Conservation (phyloP, 2,113 vertebrate genomes). For the Crotophaga sulcirostris region DNA sequence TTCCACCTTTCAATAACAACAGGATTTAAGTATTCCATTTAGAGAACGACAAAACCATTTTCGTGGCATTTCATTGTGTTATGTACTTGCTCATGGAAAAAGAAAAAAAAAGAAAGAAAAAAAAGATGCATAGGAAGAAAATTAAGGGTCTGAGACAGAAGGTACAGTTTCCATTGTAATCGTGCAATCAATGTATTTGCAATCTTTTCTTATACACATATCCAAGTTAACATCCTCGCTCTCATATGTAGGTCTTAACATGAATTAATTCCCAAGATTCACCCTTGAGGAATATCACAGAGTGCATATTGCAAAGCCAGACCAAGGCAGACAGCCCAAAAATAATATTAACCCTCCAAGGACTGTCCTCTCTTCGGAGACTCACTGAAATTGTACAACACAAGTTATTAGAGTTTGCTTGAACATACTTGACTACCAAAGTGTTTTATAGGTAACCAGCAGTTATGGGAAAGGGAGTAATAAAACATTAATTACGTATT, state of each 20-base stretch:
- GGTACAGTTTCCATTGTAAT: not conserved
- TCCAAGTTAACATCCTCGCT: not conserved
- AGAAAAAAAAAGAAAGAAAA: rapidly evolving
- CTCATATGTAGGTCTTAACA: not conserved
- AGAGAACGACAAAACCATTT: not conserved
- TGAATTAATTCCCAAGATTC: not conserved
- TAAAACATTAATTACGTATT: not conserved
- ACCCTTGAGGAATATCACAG: not conserved
- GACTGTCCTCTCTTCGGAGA: not conserved
- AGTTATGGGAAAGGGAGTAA: not conserved
- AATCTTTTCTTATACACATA: not conserved
- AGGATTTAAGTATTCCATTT: not conserved
- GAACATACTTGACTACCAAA: not conserved
- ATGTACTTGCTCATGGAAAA: not conserved
- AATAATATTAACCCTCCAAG: rapidly evolving
- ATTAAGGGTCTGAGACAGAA: not conserved
- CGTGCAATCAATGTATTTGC: not conserved
- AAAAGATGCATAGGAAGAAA: not conserved
- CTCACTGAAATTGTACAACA: not conserved
- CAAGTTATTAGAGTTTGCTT: not conserved
- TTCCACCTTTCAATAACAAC: not conserved
- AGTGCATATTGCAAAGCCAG: rapidly evolving
- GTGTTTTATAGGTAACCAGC: not conserved
- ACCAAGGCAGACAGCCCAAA: not conserved
- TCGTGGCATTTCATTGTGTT: not conserved